Percentiles rank a stretch among this genome's conserved stretches.
Evolutionary conservation across 2,113 vertebrate species (phyloP).

Genomic region (Labrus mixtus): DNA sequence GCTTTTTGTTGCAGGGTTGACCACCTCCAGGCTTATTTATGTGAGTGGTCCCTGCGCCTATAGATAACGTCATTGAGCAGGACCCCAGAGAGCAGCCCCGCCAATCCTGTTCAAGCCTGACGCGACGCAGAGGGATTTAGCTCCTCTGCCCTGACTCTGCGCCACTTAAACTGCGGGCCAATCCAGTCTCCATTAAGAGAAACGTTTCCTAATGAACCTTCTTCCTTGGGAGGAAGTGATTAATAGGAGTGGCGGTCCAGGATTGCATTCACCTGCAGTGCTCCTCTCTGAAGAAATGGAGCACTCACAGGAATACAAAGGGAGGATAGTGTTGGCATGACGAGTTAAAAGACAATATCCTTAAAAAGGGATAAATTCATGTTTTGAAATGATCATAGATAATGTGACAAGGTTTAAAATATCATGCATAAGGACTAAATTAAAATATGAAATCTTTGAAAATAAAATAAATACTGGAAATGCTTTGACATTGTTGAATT

Average conservation of each 20-base stretch:
- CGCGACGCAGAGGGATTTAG: constrained; percentile 67
- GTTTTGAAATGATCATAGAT: not conserved
- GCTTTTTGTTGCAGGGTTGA: constrained; percentile 21
- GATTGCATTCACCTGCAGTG: constrained; percentile 66
- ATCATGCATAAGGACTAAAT: no score
- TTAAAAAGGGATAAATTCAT: not conserved
- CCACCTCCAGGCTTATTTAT: constrained; percentile 60
- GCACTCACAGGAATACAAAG: constrained; percentile 63
- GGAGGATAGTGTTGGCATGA: constrained; percentile 9
- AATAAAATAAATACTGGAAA: no score
- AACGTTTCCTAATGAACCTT: constrained; percentile 81
- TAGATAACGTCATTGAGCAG: constrained; percentile 70
- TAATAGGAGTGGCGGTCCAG: constrained; percentile 67
- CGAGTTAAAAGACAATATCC: not conserved
- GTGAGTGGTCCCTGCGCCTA: constrained; percentile 48
- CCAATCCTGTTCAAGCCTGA: constrained; percentile 45
- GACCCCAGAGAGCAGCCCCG: constrained; percentile 44
- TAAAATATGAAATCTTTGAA: no score
- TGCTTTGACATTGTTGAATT: no score
- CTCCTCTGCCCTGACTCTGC: constrained; percentile 58
- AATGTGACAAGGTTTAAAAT: no score
- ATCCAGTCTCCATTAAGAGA: constrained; percentile 76
- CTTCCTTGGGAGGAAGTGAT: constrained; percentile 77
- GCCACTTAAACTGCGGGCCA: constrained; percentile 73
- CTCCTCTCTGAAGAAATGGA: constrained; percentile 38